Conservation (phyloP, 2,888 invertebrate genomes). For the Anoncus sp. region DNA sequence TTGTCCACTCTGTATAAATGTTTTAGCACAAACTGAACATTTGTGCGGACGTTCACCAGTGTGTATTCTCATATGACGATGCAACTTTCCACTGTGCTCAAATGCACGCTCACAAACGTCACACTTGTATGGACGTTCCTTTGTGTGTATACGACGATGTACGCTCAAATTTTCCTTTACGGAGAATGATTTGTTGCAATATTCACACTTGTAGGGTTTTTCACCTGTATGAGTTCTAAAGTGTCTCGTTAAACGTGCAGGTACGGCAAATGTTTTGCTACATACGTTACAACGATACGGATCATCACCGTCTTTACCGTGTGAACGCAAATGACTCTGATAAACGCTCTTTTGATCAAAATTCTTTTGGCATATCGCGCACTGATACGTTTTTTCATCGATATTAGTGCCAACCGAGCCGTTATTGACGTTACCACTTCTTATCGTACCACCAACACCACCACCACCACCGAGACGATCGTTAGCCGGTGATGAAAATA, state of each 20-base stretch:
- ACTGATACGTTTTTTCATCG: constrained; percentile 84
- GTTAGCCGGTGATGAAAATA: constrained; percentile 67
- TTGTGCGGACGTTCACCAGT: constrained; percentile 96
- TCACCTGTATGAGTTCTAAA: constrained; percentile 96
- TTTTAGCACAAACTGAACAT: constrained; percentile 94
- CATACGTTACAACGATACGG: constrained; percentile 96
- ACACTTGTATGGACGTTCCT: constrained; percentile 95
- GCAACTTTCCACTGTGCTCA: constrained; percentile 95
- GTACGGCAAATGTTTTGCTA: constrained; percentile 95
- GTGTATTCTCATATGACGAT: constrained; percentile 95
- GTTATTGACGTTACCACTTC: too few relatives aligned
- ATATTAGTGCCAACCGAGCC: constrained; percentile 42
- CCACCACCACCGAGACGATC: constrained; percentile 55
- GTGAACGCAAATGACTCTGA: constrained; percentile 89
- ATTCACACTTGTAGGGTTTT: constrained; percentile 95
- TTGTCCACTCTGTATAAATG: constrained; percentile 96
- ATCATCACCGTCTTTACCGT: constrained; percentile 87
- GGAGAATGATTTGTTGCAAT: constrained; percentile 96
- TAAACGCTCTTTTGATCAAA: constrained; percentile 91
- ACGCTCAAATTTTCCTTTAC: constrained; percentile 97
- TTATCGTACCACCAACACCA: too few relatives aligned
- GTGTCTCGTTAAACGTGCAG: constrained; percentile 93
- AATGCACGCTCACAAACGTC: constrained; percentile 95
- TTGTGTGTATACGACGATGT: constrained; percentile 94
- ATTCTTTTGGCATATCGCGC: constrained; percentile 89